A percentile compares a stretch with the other conserved stretches of the same genome.
These are phyloP conservation scores for Trichacis sp. DNA, from an alignment of 2,888 invertebrate species.

Conservation along the genomic window DNA sequence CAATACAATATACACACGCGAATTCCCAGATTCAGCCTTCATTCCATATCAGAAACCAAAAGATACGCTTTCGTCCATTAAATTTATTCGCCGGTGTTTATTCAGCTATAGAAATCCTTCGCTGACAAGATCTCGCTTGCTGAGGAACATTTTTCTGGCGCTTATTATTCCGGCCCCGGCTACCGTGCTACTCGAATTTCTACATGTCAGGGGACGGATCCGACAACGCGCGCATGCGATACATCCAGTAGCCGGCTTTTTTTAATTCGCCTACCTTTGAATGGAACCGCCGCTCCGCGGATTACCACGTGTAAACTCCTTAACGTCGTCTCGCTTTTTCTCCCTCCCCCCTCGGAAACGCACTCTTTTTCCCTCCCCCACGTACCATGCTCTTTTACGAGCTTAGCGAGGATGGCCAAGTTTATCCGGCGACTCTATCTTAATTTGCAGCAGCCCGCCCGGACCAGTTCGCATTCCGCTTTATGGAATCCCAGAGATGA, in stretches of 20 bases:
- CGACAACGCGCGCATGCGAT: constrained; percentile 8
- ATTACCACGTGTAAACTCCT: constrained; percentile 24
- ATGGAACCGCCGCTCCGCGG: constrained; percentile 25
- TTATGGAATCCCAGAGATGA: constrained; percentile 55
- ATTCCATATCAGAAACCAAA: not conserved
- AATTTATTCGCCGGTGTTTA: not conserved
- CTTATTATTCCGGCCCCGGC: constrained; percentile 8
- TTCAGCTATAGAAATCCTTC: constrained; percentile 4
- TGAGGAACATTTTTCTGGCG: constrained; percentile 1
- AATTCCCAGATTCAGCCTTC: too few relatives aligned
- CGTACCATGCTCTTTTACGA: constrained; percentile 30
- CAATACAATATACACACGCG: too few relatives aligned
- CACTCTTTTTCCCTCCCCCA: constrained; percentile 16
- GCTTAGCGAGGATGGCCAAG: constrained; percentile 39
- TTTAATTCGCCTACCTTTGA: constrained; percentile 32
- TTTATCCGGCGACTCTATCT: constrained; percentile 52
- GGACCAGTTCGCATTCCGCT: constrained; percentile 45
- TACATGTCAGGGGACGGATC: constrained; percentile 11
- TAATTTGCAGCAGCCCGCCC: constrained; percentile 42
- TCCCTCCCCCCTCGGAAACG: too few relatives aligned
- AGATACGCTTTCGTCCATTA: too few relatives aligned
- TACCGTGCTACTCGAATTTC: constrained; percentile 16
- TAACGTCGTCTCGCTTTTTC: constrained; percentile 22
- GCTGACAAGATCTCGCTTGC: constrained; percentile 10
- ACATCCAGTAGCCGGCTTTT: constrained; percentile 15